Percentiles rank a stretch among this genome's conserved stretches.
Evolutionary conservation across 2,888 invertebrate genomes (phyloP).

Genomic region (Orthonychiurus folsomi): DNA sequence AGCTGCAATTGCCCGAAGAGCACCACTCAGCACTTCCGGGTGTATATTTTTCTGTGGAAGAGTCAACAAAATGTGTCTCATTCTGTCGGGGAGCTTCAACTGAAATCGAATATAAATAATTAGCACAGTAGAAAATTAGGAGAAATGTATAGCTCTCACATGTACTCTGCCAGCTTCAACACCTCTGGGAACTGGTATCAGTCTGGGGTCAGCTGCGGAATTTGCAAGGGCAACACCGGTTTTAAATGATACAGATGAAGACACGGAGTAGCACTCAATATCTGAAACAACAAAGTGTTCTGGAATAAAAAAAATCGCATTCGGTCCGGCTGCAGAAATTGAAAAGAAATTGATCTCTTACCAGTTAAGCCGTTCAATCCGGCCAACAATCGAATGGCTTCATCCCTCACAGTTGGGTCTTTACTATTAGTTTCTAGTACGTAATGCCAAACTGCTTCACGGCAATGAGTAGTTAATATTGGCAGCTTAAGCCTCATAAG

Average conservation of each 20-base stretch:
- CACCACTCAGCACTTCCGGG: conserved; percentile 27
- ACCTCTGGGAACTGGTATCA: conserved; percentile 49
- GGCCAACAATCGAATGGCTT: conserved; percentile 4
- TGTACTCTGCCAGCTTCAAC: too few relatives aligned
- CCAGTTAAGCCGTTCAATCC: background rate
- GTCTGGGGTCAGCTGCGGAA: conserved; percentile 60
- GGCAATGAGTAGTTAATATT: background rate
- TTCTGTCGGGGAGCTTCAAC: conserved; percentile 11
- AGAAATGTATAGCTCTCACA: too few relatives aligned
- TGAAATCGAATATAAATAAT: too few relatives aligned
- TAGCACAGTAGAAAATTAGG: too few relatives aligned
- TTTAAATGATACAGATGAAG: conserved; percentile 52
- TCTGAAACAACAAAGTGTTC: too few relatives aligned
- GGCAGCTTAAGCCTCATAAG: background rate
- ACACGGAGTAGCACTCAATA: conserved; percentile 8
- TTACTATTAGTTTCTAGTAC: conserved; percentile 3
- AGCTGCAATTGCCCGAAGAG: conserved; percentile 36
- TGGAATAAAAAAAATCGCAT: too few relatives aligned
- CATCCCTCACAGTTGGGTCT: background rate
- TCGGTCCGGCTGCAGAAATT: too few relatives aligned
- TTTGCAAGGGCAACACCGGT: conserved; percentile 72
- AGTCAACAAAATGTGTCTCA: conserved; percentile 24
- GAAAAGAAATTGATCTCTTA: too few relatives aligned
- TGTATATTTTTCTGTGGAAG: conserved; percentile 31
- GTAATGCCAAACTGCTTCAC: conserved; percentile 2